Evolutionary conservation across 2,797 vertebrate species (phyloP).

Genomic region (Crypturellus tataupa): DNA sequence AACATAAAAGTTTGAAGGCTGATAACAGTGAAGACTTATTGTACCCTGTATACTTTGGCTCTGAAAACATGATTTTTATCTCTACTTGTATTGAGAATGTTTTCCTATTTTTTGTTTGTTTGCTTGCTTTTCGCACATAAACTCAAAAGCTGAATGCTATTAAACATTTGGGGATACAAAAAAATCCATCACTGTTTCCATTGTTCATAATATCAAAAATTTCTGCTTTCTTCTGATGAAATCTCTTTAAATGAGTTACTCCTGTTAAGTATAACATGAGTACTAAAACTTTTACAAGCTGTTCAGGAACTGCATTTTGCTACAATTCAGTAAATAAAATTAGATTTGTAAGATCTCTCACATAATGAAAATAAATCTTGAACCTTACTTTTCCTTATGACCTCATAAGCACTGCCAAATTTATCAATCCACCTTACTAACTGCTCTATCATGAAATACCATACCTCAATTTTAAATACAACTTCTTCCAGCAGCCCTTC

Average conservation of each 20-base stretch:
- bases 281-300: not conserved
- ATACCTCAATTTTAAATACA: not conserved
- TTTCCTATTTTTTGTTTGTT: not conserved
- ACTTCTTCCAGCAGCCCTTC: not conserved
- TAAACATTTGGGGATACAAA: not conserved
- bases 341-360: not conserved
- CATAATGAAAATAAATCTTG: not conserved
- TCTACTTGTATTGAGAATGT: not conserved
- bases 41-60: not conserved
- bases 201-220: not conserved
- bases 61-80: not conserved
- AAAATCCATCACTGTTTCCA: not conserved
- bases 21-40: not conserved
- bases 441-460: not conserved
- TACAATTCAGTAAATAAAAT: not conserved
- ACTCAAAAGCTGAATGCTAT: not conserved
- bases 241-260: not conserved
- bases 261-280: not conserved
- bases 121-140: not conserved
- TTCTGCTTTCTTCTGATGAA: not conserved
- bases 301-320: not conserved
- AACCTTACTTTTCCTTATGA: not conserved
- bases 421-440: not conserved
- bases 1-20: slow-evolving; percentile 9
- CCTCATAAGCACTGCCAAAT: not conserved